Conservation (phyloP, 2,797 vertebrate species). For the Anomalospiza imberbis region DNA sequence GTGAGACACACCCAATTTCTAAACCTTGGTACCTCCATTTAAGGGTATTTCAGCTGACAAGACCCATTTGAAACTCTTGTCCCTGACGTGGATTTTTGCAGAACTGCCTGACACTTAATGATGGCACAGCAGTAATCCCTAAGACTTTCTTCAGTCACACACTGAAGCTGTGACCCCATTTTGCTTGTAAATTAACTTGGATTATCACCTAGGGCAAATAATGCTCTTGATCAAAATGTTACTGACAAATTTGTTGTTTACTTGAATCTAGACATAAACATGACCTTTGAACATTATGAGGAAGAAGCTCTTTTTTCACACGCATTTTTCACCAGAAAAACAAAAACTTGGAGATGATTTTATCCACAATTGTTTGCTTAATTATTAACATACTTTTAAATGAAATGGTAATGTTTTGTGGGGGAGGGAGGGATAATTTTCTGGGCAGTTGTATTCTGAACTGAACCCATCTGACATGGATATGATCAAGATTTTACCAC, state of each 20-base stretch:
- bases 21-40: neutral
- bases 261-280: neutral
- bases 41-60: neutral
- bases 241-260: neutral
- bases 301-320: neutral
- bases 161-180: neutral
- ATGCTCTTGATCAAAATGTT: neutral
- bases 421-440: neutral
- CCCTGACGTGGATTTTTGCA: neutral
- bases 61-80: neutral
- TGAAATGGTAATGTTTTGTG: neutral
- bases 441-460: neutral
- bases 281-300: neutral
- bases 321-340: neutral
- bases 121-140: neutral
- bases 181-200: neutral
- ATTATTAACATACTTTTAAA: constrained; percentile 8
- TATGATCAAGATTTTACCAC: constrained; percentile 17
- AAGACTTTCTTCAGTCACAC: neutral
- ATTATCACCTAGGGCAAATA: neutral
- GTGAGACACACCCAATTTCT: neutral
- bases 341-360: neutral
- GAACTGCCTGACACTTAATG: neutral
- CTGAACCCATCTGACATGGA: neutral
- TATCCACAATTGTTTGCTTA: constrained; percentile 12